phyloP scores from a whole-genome alignment of 2,113 vertebrate genomes.

The Perca fluviatilis region DNA sequence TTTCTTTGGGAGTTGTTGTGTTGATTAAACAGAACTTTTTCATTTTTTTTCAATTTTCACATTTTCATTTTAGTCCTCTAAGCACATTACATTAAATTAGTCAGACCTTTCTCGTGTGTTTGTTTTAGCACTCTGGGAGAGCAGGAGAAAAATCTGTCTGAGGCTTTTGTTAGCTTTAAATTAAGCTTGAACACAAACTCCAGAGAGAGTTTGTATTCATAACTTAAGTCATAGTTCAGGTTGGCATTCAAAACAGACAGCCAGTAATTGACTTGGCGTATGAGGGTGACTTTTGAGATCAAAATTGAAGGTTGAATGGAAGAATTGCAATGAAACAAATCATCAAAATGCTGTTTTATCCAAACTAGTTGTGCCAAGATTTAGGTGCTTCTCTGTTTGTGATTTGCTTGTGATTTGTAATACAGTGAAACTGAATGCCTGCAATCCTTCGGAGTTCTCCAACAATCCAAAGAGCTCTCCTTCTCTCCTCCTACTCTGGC shows the following conservation, averaged over 20 bases:
- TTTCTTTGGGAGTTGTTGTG: neutral
- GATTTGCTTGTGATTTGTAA: conserved; percentile 23
- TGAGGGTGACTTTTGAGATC: neutral
- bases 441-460: conserved; percentile 37
- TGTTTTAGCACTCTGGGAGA: neutral
- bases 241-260: conserved; percentile 4
- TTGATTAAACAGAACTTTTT: neutral
- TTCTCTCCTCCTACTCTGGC: conserved; percentile 38
- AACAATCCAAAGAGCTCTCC: conserved; percentile 42
- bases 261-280: neutral
- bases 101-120: conserved; percentile 1
- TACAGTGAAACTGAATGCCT: conserved; percentile 35
- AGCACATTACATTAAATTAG: conserved; percentile 7
- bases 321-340: neutral
- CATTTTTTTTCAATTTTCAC: too few relatives aligned
- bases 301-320: neutral
- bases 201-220: neutral
- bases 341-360: neutral
- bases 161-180: conserved; percentile 24
- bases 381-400: neutral
- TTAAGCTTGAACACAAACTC: conserved; percentile 8
- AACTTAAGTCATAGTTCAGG: neutral
- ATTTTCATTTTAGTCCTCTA: neutral
- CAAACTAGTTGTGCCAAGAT: neutral
- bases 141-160: neutral